Evolutionary conservation across 2,888 invertebrate genomes (phyloP).

Genomic region (Chrysolina oricalcia): DNA sequence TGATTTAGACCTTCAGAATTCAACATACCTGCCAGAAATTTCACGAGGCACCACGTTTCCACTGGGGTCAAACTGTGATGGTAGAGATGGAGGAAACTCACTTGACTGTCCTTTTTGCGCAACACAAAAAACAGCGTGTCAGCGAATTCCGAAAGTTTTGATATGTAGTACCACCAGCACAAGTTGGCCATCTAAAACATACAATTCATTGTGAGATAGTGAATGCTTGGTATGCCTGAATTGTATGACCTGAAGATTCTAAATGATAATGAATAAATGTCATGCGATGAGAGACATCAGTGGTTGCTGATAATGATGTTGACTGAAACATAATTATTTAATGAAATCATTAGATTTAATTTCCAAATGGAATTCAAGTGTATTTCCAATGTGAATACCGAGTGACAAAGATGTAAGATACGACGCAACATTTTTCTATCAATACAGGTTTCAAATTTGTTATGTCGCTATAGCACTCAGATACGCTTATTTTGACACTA

Average conservation of each 20-base stretch:
- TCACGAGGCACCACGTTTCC: conserved; percentile 85
- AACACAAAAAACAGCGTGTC: conserved; percentile 92
- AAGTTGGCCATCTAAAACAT: conserved; percentile 84
- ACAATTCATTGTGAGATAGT: conserved; percentile 2
- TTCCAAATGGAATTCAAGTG: too few relatives aligned
- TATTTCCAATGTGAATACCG: too few relatives aligned
- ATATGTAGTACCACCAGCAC: conserved; percentile 93
- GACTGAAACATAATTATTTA: conserved; percentile 6
- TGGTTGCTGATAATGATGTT: neutral
- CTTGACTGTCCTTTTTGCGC: conserved; percentile 88
- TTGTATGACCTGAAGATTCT: conserved; percentile 32
- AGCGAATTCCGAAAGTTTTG: conserved; percentile 89
- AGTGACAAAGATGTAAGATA: too few relatives aligned
- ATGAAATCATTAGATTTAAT: neutral
- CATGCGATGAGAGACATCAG: neutral
- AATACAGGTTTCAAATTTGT: too few relatives aligned
- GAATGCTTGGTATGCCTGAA: neutral
- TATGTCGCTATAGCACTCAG: too few relatives aligned
- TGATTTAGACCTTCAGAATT: neutral
- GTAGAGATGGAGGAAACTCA: conserved; percentile 88
- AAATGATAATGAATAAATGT: conserved; percentile 20
- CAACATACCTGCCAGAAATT: conserved; percentile 80
- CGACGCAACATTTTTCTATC: too few relatives aligned
- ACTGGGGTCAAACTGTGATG: conserved; percentile 87
- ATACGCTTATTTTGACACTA: too few relatives aligned